Evolutionary conservation across 2,888 invertebrate species (phyloP).

Genomic region (Molorchus minor): DNA sequence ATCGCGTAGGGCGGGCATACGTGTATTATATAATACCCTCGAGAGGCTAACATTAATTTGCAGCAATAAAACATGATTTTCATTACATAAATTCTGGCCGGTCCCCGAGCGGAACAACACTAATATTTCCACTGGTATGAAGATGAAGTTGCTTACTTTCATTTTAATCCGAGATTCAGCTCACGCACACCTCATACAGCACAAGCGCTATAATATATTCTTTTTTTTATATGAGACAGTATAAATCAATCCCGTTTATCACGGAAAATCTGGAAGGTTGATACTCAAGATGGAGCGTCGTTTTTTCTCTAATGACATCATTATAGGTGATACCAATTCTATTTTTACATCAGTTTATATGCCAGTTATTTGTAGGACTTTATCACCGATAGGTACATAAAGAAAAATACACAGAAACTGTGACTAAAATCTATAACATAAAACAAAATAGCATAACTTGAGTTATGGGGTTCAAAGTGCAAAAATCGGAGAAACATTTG

Average conservation of each 20-base stretch:
- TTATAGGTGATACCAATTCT: constrained; percentile 4
- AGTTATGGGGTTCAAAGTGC: too few species aligned
- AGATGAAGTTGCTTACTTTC: constrained; percentile 21
- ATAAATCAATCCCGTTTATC: constrained; percentile 25
- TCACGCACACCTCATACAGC: constrained; percentile 15
- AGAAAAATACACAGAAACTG: too few species aligned
- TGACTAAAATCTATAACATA: too few species aligned
- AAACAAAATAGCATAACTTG: too few species aligned
- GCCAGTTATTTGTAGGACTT: too few species aligned
- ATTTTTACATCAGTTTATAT: too few species aligned
- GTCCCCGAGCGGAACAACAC: constrained; percentile 10
- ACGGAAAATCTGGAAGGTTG: constrained; percentile 19
- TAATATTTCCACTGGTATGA: constrained; percentile 12
- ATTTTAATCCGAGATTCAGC: constrained; percentile 14
- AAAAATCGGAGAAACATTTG: too few species aligned
- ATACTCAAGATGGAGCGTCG: constrained; percentile 14
- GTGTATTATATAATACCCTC: constrained; percentile 10
- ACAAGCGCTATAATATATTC: background rate
- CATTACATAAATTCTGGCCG: constrained; percentile 18
- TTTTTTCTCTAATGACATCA: constrained; percentile 22
- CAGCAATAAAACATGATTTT: constrained; percentile 23
- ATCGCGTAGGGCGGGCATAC: background rate
- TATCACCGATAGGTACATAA: too few species aligned
- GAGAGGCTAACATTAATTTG: constrained; percentile 17
- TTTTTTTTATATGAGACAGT: constrained; percentile 12